These are phyloP conservation scores for Sakesphorus luctuosus DNA, from an alignment of 2,113 vertebrate genomes.

Conservation along the genomic window DNA sequence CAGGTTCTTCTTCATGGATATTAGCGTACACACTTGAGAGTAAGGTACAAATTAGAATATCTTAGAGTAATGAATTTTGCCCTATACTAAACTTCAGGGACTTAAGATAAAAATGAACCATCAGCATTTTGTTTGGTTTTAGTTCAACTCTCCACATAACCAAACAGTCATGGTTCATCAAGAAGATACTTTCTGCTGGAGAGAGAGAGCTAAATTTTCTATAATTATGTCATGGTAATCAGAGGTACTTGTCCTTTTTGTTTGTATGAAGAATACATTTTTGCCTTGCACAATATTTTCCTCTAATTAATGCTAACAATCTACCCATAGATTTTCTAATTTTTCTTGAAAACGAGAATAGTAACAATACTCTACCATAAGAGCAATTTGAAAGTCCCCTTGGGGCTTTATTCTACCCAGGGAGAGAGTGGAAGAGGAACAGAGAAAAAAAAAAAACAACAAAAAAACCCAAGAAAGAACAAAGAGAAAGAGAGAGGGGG, in stretches of 20 bases:
- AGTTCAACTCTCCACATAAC: neutral
- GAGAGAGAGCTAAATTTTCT: neutral
- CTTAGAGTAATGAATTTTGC: neutral
- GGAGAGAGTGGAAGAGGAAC: neutral
- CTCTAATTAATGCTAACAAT: neutral
- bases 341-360: neutral
- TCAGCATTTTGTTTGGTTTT: neutral
- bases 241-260: neutral
- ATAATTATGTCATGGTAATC: neutral
- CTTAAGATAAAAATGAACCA: neutral
- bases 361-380: neutral
- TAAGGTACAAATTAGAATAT: neutral
- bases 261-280: neutral
- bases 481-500: neutral
- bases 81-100: neutral
- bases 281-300: neutral
- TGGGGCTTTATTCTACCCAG: neutral
- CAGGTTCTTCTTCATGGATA: neutral
- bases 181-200: neutral
- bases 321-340: neutral
- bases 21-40: slow-evolving; percentile 3
- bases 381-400: neutral
- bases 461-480: neutral
- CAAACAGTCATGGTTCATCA: neutral
- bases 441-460: neutral